Evolutionary conservation across 30 jellyfish, hydroid and myxozoan species (phyloP).

Genomic region (Nemopilema nomurai): DNA sequence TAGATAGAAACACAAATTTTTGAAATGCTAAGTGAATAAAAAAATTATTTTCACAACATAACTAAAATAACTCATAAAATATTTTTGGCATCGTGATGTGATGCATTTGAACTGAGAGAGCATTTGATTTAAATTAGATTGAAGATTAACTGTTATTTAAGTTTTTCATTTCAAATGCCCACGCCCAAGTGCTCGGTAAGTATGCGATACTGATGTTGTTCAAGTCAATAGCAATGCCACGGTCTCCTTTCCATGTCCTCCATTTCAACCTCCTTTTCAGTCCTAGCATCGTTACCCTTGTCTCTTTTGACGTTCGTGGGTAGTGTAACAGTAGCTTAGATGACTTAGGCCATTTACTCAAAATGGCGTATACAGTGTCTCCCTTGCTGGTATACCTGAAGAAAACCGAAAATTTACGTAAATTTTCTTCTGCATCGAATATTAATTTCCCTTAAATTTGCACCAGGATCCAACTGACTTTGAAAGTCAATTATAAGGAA

Average conservation of each 20-base stretch:
- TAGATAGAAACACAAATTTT: too few relatives aligned
- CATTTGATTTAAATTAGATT: background rate
- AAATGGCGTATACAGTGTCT: slow-evolving; percentile 64
- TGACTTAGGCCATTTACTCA: slow-evolving; percentile 70
- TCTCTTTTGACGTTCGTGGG: slow-evolving; percentile 46
- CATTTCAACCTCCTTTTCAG: slow-evolving; percentile 33
- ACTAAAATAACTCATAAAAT: too few relatives aligned
- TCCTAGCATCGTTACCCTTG: slow-evolving; percentile 71
- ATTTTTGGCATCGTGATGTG: too few relatives aligned
- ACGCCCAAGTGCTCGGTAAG: slow-evolving; percentile 54
- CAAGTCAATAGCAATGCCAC: slow-evolving; percentile 56
- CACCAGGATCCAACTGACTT: background rate
- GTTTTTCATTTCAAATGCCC: slow-evolving; percentile 52
- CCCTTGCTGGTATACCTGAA: slow-evolving; percentile 75
- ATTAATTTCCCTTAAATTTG: background rate
- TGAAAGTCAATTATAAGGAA: too few relatives aligned
- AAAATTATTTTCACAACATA: too few relatives aligned
- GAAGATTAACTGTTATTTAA: background rate
- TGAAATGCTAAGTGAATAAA: too few relatives aligned
- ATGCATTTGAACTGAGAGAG: background rate
- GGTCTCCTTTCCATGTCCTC: slow-evolving; percentile 14
- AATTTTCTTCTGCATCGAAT: background rate
- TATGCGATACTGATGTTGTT: slow-evolving; percentile 30
- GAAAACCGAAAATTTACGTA: background rate
- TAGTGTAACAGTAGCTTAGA: slow-evolving; percentile 33